Evolutionary conservation across 2,888 invertebrate genomes (phyloP), one percentile per base, ranked within the genome.

Genomic region (Deroplatys truncata): DNA sequence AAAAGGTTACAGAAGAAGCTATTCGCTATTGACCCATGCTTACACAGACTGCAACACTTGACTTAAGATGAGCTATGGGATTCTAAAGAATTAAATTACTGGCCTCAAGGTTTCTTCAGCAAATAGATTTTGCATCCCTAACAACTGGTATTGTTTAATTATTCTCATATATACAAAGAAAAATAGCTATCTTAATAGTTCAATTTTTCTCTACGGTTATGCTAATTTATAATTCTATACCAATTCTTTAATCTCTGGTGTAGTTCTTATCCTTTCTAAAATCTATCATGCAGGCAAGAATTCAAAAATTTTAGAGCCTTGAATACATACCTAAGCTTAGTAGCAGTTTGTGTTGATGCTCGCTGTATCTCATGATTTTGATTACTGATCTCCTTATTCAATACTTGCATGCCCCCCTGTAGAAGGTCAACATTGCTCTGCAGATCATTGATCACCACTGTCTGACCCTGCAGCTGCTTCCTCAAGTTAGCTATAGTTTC

Each of bases 371-470:
- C 92, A 56, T 93, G 92, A 72, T 92, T 92, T 88, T 94, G 93
- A 89, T 93, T 93, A 0, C 93, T 93, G 28, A 94, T 92, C 92
- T 94, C 93, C 88, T 93, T 92, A 90, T 93, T 93, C 31, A 94
- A 91, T 9, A 94, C 94, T 91, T 94, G 94, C 49, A 94, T 92
- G 25, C 94, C 94, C 16, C 94, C 94, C 91, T 94, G 93, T 82
- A 94, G 91, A 5, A 93, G 93, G 89, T 94, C 93, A 15, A 94
- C 93, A 90, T 93, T 94, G 90, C 92, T 93, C 91, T 94, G 93
- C 88, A 94, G 91, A 92, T 93, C 93, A 86, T 93, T 93, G 43
- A 94, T 92, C 28, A 93, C 92, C 1, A 93, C 93, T 84, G 92
- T 92, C 92, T 94, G 93, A 86, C 92, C 93, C 35, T 92, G 91